Conservation (phyloP, 92 coral and sea anemone species). For the Montipora capitata region DNA sequence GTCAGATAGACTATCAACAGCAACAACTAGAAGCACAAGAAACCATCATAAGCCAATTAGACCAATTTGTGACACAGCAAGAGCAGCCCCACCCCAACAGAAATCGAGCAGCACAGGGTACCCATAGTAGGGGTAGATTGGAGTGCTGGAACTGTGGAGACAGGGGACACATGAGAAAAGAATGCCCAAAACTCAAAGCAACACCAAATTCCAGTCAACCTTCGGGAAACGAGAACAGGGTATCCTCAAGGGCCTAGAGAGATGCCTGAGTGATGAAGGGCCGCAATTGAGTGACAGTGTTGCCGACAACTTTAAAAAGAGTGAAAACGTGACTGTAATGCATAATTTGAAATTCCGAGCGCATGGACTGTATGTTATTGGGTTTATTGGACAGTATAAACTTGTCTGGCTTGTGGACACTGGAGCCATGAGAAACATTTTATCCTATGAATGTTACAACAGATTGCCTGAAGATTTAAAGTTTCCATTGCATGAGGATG, state of each 20-base stretch:
- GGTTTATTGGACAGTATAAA: constrained; percentile 25
- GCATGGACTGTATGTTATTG: constrained; percentile 25
- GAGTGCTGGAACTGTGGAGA: too few relatives aligned
- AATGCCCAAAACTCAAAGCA: too few relatives aligned
- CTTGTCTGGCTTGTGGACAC: constrained; percentile 57
- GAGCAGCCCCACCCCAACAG: too few relatives aligned
- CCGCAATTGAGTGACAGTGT: not conserved
- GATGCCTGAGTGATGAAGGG: too few relatives aligned
- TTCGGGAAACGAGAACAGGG: constrained; percentile 42
- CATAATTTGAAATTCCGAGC: not conserved
- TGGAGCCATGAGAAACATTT: constrained; percentile 26
- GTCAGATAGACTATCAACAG: too few relatives aligned
- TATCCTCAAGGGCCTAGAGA: too few relatives aligned
- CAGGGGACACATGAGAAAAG: too few relatives aligned
- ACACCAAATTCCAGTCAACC: not conserved
- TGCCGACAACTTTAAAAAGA: not conserved
- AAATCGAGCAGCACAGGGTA: too few relatives aligned
- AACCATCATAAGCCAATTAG: too few relatives aligned
- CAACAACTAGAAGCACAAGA: too few relatives aligned
- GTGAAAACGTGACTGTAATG: not conserved
- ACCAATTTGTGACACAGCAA: too few relatives aligned
- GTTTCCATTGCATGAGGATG: constrained; percentile 37
- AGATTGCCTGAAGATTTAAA: constrained; percentile 29
- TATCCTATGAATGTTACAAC: constrained; percentile 27
- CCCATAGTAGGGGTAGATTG: too few relatives aligned